Percentiles rank a stretch among this genome's conserved stretches.
Evolutionary conservation across 64 coral and sea anemone genomes (phyloP).

Genomic region (Cladopsammia gracilis): DNA sequence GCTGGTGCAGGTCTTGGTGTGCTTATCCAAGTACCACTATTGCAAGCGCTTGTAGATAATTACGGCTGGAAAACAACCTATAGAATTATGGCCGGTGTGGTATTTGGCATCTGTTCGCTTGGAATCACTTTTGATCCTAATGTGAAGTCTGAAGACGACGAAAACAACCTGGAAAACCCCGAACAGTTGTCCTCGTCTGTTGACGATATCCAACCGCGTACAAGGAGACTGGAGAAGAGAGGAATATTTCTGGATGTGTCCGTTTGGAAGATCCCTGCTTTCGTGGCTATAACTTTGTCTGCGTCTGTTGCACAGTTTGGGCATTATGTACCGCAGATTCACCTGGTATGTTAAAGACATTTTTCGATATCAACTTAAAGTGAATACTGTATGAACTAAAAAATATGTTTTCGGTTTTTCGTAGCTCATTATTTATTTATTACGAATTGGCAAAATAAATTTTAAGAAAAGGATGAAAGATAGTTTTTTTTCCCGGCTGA

Average conservation of each 20-base stretch:
- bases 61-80: conserved; percentile 11
- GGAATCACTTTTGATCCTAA: conserved; percentile 18
- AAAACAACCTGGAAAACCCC: background rate
- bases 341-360: background rate
- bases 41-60: background rate
- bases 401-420: too few species aligned
- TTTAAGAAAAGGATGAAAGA: too few species aligned
- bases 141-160: background rate
- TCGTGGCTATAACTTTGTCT: background rate
- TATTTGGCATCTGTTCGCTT: background rate
- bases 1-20: background rate
- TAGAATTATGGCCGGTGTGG: conserved; percentile 2
- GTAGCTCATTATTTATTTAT: too few species aligned
- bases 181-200: too few species aligned
- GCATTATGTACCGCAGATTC: conserved; percentile 1
- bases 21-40: too few species aligned
- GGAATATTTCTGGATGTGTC: background rate
- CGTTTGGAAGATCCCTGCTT: conserved; percentile 5
- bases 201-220: background rate
- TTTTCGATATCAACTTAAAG: too few species aligned
- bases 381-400: too few species aligned
- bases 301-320: background rate
- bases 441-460: too few species aligned
- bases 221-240: background rate
- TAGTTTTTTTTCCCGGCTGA: too few species aligned